Conservation (phyloP, 2,113 vertebrate genomes). For the Lethenteron reissneri region DNA sequence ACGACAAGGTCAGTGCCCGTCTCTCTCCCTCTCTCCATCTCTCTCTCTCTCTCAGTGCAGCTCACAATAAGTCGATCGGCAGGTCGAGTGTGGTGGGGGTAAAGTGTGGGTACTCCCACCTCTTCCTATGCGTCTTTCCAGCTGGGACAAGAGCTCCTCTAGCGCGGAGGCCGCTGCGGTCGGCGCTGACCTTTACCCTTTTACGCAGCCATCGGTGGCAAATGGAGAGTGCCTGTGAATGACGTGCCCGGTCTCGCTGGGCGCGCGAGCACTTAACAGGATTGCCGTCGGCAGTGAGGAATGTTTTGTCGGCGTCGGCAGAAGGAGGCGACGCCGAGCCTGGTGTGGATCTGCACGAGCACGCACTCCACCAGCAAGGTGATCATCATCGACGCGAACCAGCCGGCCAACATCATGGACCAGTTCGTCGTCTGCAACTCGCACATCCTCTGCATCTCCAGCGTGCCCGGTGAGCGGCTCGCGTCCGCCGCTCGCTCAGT, state of each 20-base stretch:
- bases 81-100: too few relatives aligned
- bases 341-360: slow-evolving; percentile 96
- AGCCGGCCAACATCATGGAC: slow-evolving; percentile 82
- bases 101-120: too few relatives aligned
- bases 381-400: slow-evolving; percentile 91
- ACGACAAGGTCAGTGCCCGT: not conserved
- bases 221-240: too few relatives aligned
- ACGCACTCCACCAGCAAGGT: slow-evolving; percentile 88
- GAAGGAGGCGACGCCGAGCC: slow-evolving; percentile 53
- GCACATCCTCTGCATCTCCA: slow-evolving; percentile 84
- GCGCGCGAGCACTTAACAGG: not conserved
- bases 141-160: too few relatives aligned
- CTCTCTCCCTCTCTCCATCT: not conserved
- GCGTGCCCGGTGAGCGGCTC: slow-evolving; percentile 60
- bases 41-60: not conserved
- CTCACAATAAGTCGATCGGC: too few relatives aligned
- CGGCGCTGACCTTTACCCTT: too few relatives aligned
- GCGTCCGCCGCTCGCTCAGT: not conserved
- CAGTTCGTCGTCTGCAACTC: slow-evolving; percentile 97
- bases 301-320: not conserved
- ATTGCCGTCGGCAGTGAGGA: not conserved
- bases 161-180: too few relatives aligned
- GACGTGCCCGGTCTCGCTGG: not conserved
- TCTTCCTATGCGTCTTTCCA: too few relatives aligned
- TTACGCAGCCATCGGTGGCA: too few relatives aligned